Percentiles rank a stretch among this genome's conserved stretches.
Evolutionary conservation across 2,888 invertebrate genomes (phyloP).

Genomic region (Apodemia zela): DNA sequence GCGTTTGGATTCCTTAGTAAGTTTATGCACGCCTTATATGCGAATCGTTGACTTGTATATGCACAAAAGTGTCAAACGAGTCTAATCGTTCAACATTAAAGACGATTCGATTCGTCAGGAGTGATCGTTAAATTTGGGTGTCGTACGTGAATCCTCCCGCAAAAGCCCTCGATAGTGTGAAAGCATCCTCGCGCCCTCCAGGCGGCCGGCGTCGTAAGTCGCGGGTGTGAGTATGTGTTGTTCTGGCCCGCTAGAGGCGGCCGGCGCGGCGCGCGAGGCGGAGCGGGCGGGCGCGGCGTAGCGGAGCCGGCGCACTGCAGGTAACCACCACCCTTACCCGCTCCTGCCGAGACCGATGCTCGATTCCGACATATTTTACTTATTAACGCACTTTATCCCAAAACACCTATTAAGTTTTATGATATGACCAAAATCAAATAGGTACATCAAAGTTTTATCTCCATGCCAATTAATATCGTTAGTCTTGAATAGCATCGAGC

Average conservation of each 20-base stretch:
- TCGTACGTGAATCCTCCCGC: background rate
- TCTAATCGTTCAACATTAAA: background rate
- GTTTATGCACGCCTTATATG: background rate
- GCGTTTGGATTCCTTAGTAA: background rate
- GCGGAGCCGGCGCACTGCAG: background rate
- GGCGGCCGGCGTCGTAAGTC: background rate
- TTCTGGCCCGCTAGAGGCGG: slow-evolving; percentile 9
- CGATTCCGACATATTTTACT: background rate
- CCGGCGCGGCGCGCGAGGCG: background rate
- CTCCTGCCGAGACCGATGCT: background rate
- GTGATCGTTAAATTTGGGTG: background rate
- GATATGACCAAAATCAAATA: no score
- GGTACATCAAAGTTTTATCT: no score
- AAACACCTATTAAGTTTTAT: no score
- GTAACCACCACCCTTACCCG: background rate
- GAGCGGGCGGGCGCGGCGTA: slow-evolving; percentile 3
- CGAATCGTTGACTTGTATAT: background rate
- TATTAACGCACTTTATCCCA: no score
- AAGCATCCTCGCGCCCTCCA: background rate
- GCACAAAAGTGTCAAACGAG: background rate
- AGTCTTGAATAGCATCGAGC: no score
- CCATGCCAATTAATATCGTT: no score
- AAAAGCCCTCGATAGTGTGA: background rate
- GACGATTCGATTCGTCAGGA: background rate
- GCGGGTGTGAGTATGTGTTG: slow-evolving; percentile 5